phyloP scores from a whole-genome alignment of 2,888 invertebrate species.

The Chorisops tibialis region DNA sequence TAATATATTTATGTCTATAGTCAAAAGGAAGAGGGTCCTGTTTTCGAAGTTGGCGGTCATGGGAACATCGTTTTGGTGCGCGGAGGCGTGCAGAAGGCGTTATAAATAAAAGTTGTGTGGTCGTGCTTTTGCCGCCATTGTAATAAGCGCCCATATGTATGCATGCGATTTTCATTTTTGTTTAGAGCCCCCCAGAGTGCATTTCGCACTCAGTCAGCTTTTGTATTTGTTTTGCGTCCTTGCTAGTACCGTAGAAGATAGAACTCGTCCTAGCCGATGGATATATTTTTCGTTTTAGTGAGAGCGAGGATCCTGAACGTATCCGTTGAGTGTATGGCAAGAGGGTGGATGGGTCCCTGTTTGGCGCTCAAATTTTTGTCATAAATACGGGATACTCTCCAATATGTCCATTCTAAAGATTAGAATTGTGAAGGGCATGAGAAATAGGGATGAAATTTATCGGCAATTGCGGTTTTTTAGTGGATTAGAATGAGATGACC shows the following conservation, averaged over 20 bases:
- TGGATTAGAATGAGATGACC: too few relatives aligned
- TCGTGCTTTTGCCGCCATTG: too few relatives aligned
- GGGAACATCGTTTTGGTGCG: too few relatives aligned
- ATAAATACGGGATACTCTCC: slow-evolving; percentile 30
- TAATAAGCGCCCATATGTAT: slow-evolving; percentile 52
- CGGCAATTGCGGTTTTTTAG: too few relatives aligned
- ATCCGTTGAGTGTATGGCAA: slow-evolving; percentile 16
- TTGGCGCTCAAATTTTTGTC: slow-evolving; percentile 19
- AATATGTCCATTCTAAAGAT: not conserved
- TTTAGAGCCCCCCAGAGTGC: slow-evolving; percentile 54
- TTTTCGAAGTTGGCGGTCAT: too few relatives aligned
- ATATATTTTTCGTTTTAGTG: slow-evolving; percentile 54
- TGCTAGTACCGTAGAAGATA: not conserved
- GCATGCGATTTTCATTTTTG: slow-evolving; percentile 54
- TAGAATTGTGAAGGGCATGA: too few relatives aligned
- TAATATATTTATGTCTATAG: too few relatives aligned
- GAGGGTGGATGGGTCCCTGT: slow-evolving; percentile 18
- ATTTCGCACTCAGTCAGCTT: slow-evolving; percentile 51
- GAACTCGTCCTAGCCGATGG: slow-evolving; percentile 38
- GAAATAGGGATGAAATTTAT: too few relatives aligned
- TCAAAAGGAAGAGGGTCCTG: too few relatives aligned
- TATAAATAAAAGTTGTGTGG: too few relatives aligned
- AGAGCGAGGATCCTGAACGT: slow-evolving; percentile 53
- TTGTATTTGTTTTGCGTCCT: not conserved
- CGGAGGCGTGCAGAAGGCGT: too few relatives aligned